Base-by-base conservation (phyloP, 2,888 invertebrate genomes). In the Coelopa pilipes region DNA sequence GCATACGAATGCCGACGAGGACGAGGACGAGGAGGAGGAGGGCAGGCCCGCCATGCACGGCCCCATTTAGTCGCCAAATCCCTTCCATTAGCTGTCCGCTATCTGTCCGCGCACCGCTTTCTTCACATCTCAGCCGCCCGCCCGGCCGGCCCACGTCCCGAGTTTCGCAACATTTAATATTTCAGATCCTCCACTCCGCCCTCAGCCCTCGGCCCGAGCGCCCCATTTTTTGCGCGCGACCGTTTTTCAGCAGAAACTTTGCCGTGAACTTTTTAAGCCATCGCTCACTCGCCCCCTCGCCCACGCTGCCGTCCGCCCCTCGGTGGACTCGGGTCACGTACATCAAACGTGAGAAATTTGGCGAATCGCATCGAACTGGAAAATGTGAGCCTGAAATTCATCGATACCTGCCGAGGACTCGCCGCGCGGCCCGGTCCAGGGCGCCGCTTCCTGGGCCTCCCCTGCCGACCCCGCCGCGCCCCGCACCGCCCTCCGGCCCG, bases 281-380 rank as follows among this genome's bases (percentile, higher is more conserved):
- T 66, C 50, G 21, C 66, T 66, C 21, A 50, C 19, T 45, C 34
- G 19, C 15, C 66, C 19, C 15, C 17, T 12, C 47, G 17, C 21
- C 12, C 24, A 50, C 9, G 13, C 65, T 17, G 34, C 7, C 34
- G 4, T 34, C 34, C 2, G 34, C 2, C 34, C 34, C 34, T 7
- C 34, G 34, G 7, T 7, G 34, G 34, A 34, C 34, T 34, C 34
- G 34, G 78, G 79, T 82, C 81, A 81, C 81, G 81, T 81, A 67
- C 75, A 9, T 45, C 53, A 73, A 49, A 83, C 81, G 83, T 81
- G 82, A 79, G 82, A 74, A 79, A 77, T 83, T 83, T 82, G 76
- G 76, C 75, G 75, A 78, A 78, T 57, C 66, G 46, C 59, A 74
- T 65, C 67, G 73, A 76, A 72, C 73, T 72, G 34, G 2, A 66